Evolutionary conservation across 2,888 invertebrate genomes (phyloP), one percentile per base, ranked within the genome.

Genomic region (Megaustenia siamemsis): DNA sequence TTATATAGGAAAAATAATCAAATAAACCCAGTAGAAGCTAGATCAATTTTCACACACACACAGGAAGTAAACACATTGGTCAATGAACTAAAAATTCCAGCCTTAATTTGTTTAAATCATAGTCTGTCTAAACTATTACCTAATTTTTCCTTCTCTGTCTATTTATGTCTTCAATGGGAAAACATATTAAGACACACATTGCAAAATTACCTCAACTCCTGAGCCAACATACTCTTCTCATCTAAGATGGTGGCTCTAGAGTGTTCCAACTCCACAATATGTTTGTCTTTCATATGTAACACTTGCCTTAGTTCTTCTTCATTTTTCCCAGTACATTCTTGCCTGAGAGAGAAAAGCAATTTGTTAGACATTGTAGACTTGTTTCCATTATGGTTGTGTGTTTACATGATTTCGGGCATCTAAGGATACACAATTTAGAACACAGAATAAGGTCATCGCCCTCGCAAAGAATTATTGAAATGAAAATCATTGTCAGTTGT

Each of bases 221-320:
- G 89, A 32, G 82, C 86, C 10, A 88, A 82, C 43, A 84, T 35
- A 32, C 86, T 86, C 79, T 89, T 89, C 77, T 92, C 90, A 80
- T 91, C 90, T 78, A 90, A 89, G 10, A 90, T 76, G n/a, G 84
- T 79, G n/a, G 89, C 84, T 24, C 92, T 83, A 53, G 89, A 80
- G 76, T 91, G 89, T 49, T 91, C 89, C 66, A 92, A 85, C 76
- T 91, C 90, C 24, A 89, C 88, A 32, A 92, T 90, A 32, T 90
- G 88, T 76, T 90, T 90, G 86, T 92, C 92, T 86, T 88, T 87
- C 79, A 90, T 89, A 45, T 88, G 86, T 40, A 92, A 75, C 84
- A 89, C 88, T 53, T 87, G 73, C 38, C 86, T 77, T 56, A 90
- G 83, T 8, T 88, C 88, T 12, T 88, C 88, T 18, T 89, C 87